A percentile compares a stretch with the other conserved stretches of the same genome.
phyloP scores from a whole-genome alignment of 2,888 invertebrate species.

The Callosobruchus maculatus region DNA sequence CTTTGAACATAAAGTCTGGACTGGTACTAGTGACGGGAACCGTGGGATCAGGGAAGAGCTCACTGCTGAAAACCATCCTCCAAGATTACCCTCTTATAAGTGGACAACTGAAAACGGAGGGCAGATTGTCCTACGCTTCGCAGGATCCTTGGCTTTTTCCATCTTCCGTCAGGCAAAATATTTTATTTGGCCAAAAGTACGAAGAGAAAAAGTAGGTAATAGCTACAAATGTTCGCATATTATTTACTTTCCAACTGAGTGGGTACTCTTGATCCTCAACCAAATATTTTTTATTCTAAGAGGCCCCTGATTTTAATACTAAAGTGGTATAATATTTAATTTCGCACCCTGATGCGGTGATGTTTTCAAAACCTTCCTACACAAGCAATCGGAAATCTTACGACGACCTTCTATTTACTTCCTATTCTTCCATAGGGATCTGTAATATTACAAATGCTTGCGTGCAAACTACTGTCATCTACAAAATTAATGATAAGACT shows the following conservation, averaged over 20 bases:
- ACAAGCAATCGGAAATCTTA: too few relatives aligned
- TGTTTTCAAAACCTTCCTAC: too few relatives aligned
- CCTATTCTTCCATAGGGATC: too few relatives aligned
- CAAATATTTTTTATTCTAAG: too few relatives aligned
- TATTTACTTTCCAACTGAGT: too few relatives aligned
- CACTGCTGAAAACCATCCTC: slow-evolving; percentile 47
- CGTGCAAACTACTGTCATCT: too few relatives aligned
- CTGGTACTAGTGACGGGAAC: slow-evolving; percentile 59
- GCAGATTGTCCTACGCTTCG: slow-evolving; percentile 54
- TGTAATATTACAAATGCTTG: too few relatives aligned
- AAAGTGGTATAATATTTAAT: too few relatives aligned
- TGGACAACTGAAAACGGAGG: slow-evolving; percentile 50
- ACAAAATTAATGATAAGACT: too few relatives aligned
- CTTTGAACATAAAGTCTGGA: slow-evolving; percentile 23
- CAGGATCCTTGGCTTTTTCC: slow-evolving; percentile 62
- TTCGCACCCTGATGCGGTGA: too few relatives aligned
- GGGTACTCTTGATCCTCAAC: neutral
- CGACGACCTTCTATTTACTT: too few relatives aligned
- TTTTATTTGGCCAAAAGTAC: slow-evolving; percentile 44
- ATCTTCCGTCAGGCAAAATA: slow-evolving; percentile 69
- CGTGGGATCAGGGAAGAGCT: slow-evolving; percentile 63
- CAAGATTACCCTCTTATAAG: slow-evolving; percentile 45
- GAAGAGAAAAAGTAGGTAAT: slow-evolving; percentile 11
- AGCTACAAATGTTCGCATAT: neutral
- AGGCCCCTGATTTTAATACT: too few relatives aligned